phyloP scores from a whole-genome alignment of 2,113 vertebrate genomes.

The Porphyrio hochstetteri region DNA sequence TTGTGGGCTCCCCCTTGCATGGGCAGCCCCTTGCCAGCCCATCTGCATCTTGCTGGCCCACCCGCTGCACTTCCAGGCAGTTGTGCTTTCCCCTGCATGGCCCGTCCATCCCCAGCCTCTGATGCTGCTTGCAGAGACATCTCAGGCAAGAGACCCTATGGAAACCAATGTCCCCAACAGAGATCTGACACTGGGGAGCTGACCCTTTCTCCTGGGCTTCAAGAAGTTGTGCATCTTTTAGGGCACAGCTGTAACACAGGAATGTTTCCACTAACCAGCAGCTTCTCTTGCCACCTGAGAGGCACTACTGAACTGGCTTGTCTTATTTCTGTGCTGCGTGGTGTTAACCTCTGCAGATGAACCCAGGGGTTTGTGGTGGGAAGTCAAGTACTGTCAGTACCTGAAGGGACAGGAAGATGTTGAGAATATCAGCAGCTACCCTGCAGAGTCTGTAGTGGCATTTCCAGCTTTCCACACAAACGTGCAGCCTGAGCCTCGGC shows the following conservation, averaged over 20 bases:
- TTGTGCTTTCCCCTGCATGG: not conserved
- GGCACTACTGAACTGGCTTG: not conserved
- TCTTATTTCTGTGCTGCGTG: not conserved
- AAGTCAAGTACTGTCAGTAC: fast-evolving
- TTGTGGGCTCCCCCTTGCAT: not conserved
- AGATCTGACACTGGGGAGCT: not conserved
- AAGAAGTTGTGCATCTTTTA: no score
- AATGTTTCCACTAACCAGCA: not conserved
- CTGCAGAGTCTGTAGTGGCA: not conserved
- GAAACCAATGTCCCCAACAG: not conserved
- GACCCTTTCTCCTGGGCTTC: not conserved
- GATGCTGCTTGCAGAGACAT: fast-evolving
- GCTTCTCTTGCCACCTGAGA: not conserved
- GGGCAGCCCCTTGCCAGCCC: not conserved
- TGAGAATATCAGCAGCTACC: not conserved
- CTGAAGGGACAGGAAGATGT: not conserved
- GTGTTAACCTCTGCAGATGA: not conserved
- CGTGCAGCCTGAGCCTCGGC: not conserved
- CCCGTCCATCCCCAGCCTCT: not conserved
- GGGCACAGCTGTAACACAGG: fast-evolving
- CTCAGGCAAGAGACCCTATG: not conserved
- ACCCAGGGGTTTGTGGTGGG: fast-evolving
- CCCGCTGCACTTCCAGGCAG: not conserved
- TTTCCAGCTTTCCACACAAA: not conserved
- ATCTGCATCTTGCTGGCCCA: not conserved